Evolutionary conservation across 2,888 invertebrate species (phyloP).

Genomic region (Tetanocera ferruginea): DNA sequence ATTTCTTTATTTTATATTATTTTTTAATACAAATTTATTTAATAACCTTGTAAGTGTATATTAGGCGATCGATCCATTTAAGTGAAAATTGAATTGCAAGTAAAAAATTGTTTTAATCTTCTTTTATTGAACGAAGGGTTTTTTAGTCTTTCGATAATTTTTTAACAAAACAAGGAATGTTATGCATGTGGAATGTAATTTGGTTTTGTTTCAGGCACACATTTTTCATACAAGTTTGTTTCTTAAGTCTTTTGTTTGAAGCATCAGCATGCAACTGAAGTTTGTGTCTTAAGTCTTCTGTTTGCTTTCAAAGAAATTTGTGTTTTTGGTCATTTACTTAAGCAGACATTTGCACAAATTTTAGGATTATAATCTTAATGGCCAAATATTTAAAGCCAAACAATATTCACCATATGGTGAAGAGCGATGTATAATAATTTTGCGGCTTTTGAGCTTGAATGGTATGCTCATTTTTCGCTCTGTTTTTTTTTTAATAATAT

Average conservation of each 20-base stretch:
- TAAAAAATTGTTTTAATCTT: too few relatives aligned
- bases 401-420: neutral
- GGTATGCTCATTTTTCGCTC: neutral
- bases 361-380: neutral
- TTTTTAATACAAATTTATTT: too few relatives aligned
- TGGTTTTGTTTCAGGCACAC: too few relatives aligned
- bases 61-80: too few relatives aligned
- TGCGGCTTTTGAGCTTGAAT: neutral
- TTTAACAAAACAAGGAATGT: too few relatives aligned
- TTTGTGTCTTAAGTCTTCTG: neutral
- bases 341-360: neutral
- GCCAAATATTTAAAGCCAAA: neutral
- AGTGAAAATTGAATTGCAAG: too few relatives aligned
- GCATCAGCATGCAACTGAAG: neutral
- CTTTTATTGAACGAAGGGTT: neutral
- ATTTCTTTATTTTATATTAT: too few relatives aligned
- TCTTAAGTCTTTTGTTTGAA: constrained; percentile 1
- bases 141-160: too few relatives aligned
- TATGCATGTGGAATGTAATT: too few relatives aligned
- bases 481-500: neutral
- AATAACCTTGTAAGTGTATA: too few relatives aligned
- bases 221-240: neutral
- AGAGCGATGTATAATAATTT: neutral
- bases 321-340: neutral
- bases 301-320: neutral